Conservation (phyloP, 2,888 invertebrate genomes). For the Trissolcus japonicus region DNA sequence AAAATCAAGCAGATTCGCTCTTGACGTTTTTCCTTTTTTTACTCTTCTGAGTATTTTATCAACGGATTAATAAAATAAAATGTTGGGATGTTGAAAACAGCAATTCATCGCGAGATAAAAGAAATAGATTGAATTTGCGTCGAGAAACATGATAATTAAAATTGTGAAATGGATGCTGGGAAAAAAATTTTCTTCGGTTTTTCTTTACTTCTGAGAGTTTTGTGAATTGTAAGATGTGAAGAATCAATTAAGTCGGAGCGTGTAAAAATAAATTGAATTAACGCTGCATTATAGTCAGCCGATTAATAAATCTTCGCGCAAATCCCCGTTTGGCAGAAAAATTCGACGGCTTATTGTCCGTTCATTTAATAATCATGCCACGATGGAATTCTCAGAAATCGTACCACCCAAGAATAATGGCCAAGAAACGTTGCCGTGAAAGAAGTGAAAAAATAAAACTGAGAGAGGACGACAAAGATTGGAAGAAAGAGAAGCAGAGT, state of each 20-base stretch:
- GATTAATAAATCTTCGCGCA: slow-evolving; percentile 16
- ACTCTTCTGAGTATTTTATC: neutral
- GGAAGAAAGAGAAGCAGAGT: slow-evolving; percentile 27
- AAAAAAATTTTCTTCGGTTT: no score
- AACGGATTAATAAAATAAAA: neutral
- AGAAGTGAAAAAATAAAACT: slow-evolving; percentile 2
- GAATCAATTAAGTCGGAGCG: slow-evolving; percentile 7
- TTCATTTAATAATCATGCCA: slow-evolving; percentile 36
- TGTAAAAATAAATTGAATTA: slow-evolving; percentile 9
- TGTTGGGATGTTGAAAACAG: no score
- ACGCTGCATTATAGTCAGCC: neutral
- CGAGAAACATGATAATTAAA: no score
- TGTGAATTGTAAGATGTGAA: neutral
- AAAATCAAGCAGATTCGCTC: no score
- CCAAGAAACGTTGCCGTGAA: slow-evolving; percentile 21
- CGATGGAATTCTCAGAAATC: slow-evolving; percentile 38
- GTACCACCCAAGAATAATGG: slow-evolving; percentile 43
- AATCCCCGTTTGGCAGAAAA: slow-evolving; percentile 1
- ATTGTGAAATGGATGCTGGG: no score
- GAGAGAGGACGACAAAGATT: no score
- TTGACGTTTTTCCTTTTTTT: no score
- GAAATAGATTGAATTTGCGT: no score
- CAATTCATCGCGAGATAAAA: no score
- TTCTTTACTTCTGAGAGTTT: no score
- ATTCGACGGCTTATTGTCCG: slow-evolving; percentile 21